A percentile compares a stretch with the other conserved stretches of the same genome.
Conservation (phyloP, 2,113 vertebrate species). For the Cyanoderma ruficeps region DNA sequence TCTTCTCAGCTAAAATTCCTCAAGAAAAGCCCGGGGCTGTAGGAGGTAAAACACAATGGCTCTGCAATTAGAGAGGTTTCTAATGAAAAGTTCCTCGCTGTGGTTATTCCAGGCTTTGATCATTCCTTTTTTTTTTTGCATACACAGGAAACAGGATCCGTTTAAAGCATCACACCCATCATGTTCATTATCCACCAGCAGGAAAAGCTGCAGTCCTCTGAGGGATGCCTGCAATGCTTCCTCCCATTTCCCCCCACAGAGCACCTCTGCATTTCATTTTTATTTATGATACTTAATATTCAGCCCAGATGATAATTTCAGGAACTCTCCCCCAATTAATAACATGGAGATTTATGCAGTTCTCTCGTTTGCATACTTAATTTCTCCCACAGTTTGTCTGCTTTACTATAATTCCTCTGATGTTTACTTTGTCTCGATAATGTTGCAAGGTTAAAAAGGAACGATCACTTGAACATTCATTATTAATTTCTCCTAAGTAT, state of each 20-base stretch:
- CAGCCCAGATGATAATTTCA: constrained; percentile 40
- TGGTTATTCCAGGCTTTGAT: neutral
- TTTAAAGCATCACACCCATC: neutral
- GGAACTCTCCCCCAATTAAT: constrained; percentile 57
- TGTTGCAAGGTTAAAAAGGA: constrained; percentile 70
- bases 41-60: neutral
- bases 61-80: neutral
- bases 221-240: neutral
- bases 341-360: constrained; percentile 72
- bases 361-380: constrained; percentile 63
- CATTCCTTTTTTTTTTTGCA: neutral
- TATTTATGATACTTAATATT: constrained; percentile 22
- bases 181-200: neutral
- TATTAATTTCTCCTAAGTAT: constrained; percentile 72
- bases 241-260: neutral
- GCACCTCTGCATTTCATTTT: neutral
- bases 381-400: constrained; percentile 54
- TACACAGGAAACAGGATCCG: neutral
- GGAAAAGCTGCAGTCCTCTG: neutral
- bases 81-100: neutral
- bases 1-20: neutral
- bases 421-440: constrained; percentile 75
- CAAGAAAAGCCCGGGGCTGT: neutral
- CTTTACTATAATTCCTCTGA: constrained; percentile 56
- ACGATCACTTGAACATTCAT: constrained; percentile 58